Percentiles rank a stretch among this genome's conserved stretches.
Conservation (phyloP, 2,888 invertebrate genomes). For the Lysandra coridon region DNA sequence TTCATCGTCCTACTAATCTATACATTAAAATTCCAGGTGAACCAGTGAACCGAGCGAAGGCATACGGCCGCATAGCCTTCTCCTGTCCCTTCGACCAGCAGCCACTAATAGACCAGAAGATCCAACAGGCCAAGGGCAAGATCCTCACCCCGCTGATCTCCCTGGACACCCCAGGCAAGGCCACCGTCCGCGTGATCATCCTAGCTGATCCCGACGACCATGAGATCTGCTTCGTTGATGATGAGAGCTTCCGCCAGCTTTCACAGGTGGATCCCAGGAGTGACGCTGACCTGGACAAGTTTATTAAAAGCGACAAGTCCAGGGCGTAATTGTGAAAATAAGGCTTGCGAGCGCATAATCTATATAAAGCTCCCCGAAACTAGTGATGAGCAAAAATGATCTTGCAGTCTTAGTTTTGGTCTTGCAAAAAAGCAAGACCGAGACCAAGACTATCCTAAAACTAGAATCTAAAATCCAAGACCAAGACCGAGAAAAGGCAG, state of each 20-base stretch:
- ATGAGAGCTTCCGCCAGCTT: slow-evolving; percentile 94
- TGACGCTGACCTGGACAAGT: slow-evolving; percentile 88
- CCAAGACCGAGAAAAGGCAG: too few species aligned
- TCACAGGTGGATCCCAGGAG: slow-evolving; percentile 92
- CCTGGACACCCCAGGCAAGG: slow-evolving; percentile 98
- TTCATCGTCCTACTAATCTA: background rate
- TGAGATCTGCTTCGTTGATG: slow-evolving; percentile 99
- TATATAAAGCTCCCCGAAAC: background rate
- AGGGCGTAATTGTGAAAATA: slow-evolving; percentile 50
- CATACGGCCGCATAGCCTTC: slow-evolving; percentile 97
- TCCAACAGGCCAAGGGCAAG: slow-evolving; percentile 85
- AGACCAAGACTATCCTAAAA: too few species aligned
- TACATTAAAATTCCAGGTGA: slow-evolving; percentile 64
- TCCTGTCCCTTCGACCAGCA: slow-evolving; percentile 90
- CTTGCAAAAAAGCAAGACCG: too few species aligned
- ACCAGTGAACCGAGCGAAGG: slow-evolving; percentile 90
- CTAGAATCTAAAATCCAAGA: too few species aligned
- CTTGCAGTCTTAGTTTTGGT: too few species aligned
- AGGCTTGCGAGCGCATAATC: background rate
- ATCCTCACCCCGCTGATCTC: slow-evolving; percentile 94
- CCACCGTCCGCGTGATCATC: slow-evolving; percentile 97
- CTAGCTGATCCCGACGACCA: slow-evolving; percentile 98
- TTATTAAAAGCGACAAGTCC: slow-evolving; percentile 85
- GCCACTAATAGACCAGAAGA: slow-evolving; percentile 86
- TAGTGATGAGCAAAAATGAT: too few species aligned